Conservation (phyloP, 2,797 vertebrate genomes). For the Cynodonichthys magdalenae region DNA sequence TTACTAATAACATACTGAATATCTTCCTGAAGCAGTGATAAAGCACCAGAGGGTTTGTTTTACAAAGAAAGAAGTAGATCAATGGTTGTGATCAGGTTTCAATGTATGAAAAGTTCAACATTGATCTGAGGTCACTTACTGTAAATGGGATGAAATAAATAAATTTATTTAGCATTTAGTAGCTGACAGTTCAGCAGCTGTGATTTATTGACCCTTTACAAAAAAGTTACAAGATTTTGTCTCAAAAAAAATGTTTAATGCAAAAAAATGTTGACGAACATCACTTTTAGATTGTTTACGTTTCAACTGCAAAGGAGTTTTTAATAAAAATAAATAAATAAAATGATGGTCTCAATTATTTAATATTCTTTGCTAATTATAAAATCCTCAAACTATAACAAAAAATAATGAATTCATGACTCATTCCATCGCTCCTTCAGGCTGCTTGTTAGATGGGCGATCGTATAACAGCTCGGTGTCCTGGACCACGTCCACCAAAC, state of each 20-base stretch:
- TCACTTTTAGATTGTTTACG: no score
- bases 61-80: constrained; percentile 48
- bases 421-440: constrained; percentile 59
- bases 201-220: constrained; percentile 8
- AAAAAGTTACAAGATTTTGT: background rate
- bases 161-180: constrained; percentile 56
- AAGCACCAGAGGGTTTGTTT: constrained; percentile 29
- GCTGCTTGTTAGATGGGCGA: constrained; percentile 87
- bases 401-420: background rate
- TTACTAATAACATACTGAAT: background rate
- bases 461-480: constrained; percentile 91
- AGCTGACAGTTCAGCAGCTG: constrained; percentile 14
- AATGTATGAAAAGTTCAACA: constrained; percentile 49
- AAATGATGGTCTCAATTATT: no score
- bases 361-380: no score
- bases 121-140: constrained; percentile 67
- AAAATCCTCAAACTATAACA: no score
- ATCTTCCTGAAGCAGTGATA: constrained; percentile 12
- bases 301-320: no score
- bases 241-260: background rate
- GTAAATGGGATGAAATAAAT: constrained; percentile 64
- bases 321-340: no score
- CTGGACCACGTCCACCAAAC: constrained; percentile 87
- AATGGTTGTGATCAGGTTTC: constrained; percentile 60
- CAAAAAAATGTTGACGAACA: no score